phyloP scores from a whole-genome alignment of 2,888 invertebrate genomes.

The Pollenia griseotomentosa region DNA sequence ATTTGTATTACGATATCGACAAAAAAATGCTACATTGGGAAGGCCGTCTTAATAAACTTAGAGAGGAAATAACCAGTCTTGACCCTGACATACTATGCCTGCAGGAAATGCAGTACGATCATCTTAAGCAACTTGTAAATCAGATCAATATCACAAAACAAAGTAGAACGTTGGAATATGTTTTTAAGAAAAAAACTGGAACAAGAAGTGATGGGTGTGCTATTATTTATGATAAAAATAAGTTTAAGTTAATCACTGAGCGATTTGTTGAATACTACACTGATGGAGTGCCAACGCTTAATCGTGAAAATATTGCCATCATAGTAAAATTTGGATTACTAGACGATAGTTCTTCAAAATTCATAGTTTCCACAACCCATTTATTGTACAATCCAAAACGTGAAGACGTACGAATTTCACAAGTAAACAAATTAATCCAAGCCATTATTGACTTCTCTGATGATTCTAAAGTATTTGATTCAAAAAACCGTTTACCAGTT shows the following conservation, averaged over 20 bases:
- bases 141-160: conserved; percentile 60
- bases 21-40: conserved; percentile 88
- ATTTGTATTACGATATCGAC: conserved; percentile 89
- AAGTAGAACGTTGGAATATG: conserved; percentile 88
- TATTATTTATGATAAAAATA: conserved; percentile 89
- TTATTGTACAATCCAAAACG: conserved; percentile 95
- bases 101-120: conserved; percentile 95
- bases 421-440: conserved; percentile 92
- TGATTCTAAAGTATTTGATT: conserved; percentile 43
- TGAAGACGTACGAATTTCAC: conserved; percentile 95
- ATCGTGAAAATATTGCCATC: conserved; percentile 95
- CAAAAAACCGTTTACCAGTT: conserved; percentile 86
- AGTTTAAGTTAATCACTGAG: conserved; percentile 88
- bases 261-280: conserved; percentile 88
- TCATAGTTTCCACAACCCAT: conserved; percentile 97
- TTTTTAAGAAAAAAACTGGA: conserved; percentile 94
- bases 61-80: conserved; percentile 84
- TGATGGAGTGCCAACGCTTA: conserved; percentile 85
- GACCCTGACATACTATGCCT: conserved; percentile 86
- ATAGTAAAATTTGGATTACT: conserved; percentile 89
- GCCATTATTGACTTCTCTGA: conserved; percentile 93
- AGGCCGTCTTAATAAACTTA: conserved; percentile 86
- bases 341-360: conserved; percentile 84
- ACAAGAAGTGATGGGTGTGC: conserved; percentile 95
- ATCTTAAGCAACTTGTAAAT: conserved; percentile 85